Evolutionary conservation across 2,888 invertebrate species (phyloP), one percentile per base, ranked within the genome.

Genomic region (Rapana venosa): DNA sequence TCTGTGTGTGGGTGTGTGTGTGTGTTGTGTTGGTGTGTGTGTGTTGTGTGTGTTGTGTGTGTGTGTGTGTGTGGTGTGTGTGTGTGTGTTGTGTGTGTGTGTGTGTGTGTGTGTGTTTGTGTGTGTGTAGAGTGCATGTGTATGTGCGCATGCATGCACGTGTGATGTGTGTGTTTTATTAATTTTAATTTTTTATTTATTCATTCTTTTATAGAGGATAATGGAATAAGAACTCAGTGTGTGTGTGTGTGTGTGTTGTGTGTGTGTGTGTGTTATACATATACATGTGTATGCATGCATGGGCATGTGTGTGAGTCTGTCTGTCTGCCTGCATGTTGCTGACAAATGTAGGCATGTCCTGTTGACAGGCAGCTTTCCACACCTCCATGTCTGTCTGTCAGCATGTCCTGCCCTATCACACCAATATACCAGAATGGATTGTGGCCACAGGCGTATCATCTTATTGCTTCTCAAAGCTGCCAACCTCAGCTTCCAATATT

Each of bases 41-140:
- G 66, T 66, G 66, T 66, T 85, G 47, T 22, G n/a, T 85, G 47
- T 47, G n/a, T 58, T n/a, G 26, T 86, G 58, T 58, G 56, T 58
- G 58, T 86, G 56, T 58, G 86, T 86, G 32, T 56, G 86, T 47
- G 58, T 86, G 56, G 47, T 47, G 36, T 85, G 47, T 85, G 35
- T 85, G 47, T 22, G n/a, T 85, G 47, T 47, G n/a, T 58, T n/a
- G 26, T 86, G 58, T 58, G 56, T 58, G 58, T 86, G 56, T 58
- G 86, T 86, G 32, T 56, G 86, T 47, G 58, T 86, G 56, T 86
- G 58, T 86, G 56, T 86, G 58, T 86, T 13, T 58, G n/a, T 86
- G 56, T 58, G 58, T 86, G 56, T 86, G 58, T 58, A 13, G 6
- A 22, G n/a, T 74, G 74, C 11, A 2, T 74, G 74, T 74, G 74